phyloP scores from a whole-genome alignment of 1,140 invertebrate species.

The Bombus superbus region DNA sequence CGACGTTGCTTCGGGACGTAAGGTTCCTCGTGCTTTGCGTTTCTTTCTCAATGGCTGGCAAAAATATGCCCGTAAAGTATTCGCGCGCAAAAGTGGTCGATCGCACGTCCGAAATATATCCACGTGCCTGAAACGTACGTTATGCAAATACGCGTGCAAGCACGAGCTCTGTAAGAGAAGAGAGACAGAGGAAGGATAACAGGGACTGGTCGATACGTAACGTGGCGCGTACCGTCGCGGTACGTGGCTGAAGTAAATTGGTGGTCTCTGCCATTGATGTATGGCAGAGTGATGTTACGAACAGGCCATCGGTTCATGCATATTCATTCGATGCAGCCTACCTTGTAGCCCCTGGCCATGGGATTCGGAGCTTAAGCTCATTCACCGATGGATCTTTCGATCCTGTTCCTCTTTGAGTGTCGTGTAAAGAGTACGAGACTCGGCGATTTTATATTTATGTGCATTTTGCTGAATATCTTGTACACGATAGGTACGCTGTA shows the following conservation, averaged over 20 bases:
- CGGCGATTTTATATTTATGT: background rate
- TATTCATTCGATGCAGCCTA: constrained; percentile 42
- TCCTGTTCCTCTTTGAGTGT: no score
- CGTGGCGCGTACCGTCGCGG: constrained; percentile 21
- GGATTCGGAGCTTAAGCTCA: constrained; percentile 3
- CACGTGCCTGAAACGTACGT: constrained; percentile 24
- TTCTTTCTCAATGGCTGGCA: background rate
- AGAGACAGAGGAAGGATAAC: background rate
- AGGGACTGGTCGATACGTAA: constrained; percentile 8
- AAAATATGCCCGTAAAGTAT: constrained; percentile 19
- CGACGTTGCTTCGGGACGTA: no score
- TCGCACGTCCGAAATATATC: background rate
- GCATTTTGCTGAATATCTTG: background rate
- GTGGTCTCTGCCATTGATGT: constrained; percentile 51
- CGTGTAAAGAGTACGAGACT: background rate
- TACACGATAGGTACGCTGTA: background rate
- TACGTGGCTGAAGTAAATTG: constrained; percentile 52
- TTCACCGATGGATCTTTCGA: background rate
- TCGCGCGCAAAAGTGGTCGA: constrained; percentile 41
- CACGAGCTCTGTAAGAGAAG: no score
- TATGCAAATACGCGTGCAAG: constrained; percentile 39
- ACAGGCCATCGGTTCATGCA: constrained; percentile 48
- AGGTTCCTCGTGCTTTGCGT: background rate
- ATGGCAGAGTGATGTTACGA: constrained; percentile 53
- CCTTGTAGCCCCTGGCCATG: background rate